These are phyloP conservation scores for Isichthys henryi DNA, from an alignment of 2,113 vertebrate genomes.

Conservation along the genomic window DNA sequence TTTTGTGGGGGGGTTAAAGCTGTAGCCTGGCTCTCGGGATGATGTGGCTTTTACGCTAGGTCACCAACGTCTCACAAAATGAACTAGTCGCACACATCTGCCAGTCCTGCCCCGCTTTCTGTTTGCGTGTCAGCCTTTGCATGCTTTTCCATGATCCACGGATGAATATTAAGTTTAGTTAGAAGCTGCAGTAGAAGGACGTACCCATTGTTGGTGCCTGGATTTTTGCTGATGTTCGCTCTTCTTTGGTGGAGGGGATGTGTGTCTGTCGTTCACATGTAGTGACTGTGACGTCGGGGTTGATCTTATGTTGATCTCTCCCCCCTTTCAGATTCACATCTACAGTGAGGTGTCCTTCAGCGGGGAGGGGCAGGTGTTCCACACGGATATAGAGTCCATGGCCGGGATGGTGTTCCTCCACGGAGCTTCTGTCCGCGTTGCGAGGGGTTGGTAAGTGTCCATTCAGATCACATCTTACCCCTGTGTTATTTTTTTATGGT, in stretches of 20 bases:
- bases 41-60: neutral
- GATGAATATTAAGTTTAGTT: neutral
- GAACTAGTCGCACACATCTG: neutral
- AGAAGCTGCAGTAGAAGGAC: neutral
- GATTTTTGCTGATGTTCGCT: neutral
- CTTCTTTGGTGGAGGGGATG: neutral
- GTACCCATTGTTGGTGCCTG: neutral
- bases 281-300: neutral
- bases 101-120: neutral
- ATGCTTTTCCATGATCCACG: neutral
- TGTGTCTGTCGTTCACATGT: neutral
- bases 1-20: neutral
- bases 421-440: slow-evolving; percentile 29
- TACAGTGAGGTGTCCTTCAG: slow-evolving; percentile 28
- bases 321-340: slow-evolving; percentile 30
- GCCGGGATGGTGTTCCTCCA: slow-evolving; percentile 12
- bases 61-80: neutral
- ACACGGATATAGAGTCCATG: slow-evolving; percentile 26
- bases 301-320: neutral
- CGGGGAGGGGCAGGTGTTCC: slow-evolving; percentile 25
- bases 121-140: too few relatives aligned
- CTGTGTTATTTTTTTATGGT: neutral
- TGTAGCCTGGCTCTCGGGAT: neutral
- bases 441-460: slow-evolving; percentile 39
- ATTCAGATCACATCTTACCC: neutral